Evolutionary conservation across 2,888 invertebrate genomes (phyloP).

Genomic region (Drosophila yooni): DNA sequence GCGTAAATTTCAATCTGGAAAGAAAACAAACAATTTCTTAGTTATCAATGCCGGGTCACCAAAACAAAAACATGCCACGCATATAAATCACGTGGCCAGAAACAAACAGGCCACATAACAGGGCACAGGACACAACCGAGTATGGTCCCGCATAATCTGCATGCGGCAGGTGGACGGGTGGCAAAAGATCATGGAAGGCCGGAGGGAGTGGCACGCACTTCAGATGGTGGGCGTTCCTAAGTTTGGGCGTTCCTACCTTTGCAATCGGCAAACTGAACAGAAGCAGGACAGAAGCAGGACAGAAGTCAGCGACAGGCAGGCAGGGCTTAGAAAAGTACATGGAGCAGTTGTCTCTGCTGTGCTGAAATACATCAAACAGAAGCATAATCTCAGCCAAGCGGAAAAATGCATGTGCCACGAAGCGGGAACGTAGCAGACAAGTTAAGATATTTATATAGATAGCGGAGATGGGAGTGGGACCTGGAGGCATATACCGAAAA

Average conservation of each 20-base stretch:
- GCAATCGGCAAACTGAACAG: constrained; percentile 37
- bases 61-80: constrained; percentile 41
- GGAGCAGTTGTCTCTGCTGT: constrained; percentile 46
- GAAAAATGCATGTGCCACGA: constrained; percentile 67
- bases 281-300: constrained; percentile 15
- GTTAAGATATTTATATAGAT: constrained; percentile 40
- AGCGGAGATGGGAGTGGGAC: constrained; percentile 1
- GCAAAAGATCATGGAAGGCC: constrained; percentile 12
- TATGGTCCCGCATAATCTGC: constrained; percentile 43
- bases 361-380: constrained; percentile 76
- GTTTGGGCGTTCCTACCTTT: background rate
- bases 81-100: constrained; percentile 47
- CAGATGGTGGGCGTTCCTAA: background rate
- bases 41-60: constrained; percentile 15
- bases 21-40: constrained; percentile 39
- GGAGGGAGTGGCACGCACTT: constrained; percentile 12
- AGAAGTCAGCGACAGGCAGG: constrained; percentile 13
- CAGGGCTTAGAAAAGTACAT: constrained; percentile 34
- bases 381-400: constrained; percentile 71
- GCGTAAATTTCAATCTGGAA: constrained; percentile 28
- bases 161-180: constrained; percentile 25
- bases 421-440: constrained; percentile 17
- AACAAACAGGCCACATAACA: constrained; percentile 34
- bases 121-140: background rate
- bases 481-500: constrained; percentile 48